Conservation (phyloP, 2,888 invertebrate genomes). For the Apotomis capreana region DNA sequence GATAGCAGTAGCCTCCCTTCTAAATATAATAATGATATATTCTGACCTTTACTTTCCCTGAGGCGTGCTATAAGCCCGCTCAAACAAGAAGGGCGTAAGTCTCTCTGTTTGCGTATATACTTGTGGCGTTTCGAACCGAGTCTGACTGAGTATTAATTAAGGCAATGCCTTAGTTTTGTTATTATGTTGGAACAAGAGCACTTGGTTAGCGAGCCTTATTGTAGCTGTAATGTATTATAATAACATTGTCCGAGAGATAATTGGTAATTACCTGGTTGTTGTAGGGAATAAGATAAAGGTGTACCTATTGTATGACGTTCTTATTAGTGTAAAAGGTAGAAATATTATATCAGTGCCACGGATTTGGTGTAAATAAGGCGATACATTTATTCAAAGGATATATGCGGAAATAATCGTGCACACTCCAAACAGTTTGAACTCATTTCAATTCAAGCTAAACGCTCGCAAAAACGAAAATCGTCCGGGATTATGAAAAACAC, state of each 20-base stretch:
- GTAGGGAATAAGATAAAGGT: background rate
- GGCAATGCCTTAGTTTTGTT: conserved; percentile 13
- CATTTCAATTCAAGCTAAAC: conserved; percentile 12
- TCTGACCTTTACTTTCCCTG: conserved; percentile 11
- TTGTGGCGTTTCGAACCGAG: background rate
- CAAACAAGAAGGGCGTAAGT: conserved; percentile 3
- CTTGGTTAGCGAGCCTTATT: background rate
- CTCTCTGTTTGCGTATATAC: background rate
- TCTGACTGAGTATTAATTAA: conserved; percentile 24
- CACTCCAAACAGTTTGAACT: conserved; percentile 1
- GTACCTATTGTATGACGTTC: background rate
- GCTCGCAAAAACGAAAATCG: conserved; percentile 6
- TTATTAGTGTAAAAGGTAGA: too few species aligned
- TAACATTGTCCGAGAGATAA: background rate
- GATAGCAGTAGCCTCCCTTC: conserved; percentile 7
- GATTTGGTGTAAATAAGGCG: too few species aligned
- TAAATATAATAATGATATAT: conserved; percentile 33
- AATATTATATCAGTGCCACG: background rate
- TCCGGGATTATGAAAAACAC: conserved; percentile 23
- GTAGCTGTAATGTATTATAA: background rate
- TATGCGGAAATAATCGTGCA: background rate
- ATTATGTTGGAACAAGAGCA: conserved; percentile 7
- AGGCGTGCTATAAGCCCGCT: background rate
- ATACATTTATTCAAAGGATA: too few species aligned
- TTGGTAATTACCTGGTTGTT: background rate